Conservation (phyloP, 2,113 vertebrate species). For the Calidris pygmaea region DNA sequence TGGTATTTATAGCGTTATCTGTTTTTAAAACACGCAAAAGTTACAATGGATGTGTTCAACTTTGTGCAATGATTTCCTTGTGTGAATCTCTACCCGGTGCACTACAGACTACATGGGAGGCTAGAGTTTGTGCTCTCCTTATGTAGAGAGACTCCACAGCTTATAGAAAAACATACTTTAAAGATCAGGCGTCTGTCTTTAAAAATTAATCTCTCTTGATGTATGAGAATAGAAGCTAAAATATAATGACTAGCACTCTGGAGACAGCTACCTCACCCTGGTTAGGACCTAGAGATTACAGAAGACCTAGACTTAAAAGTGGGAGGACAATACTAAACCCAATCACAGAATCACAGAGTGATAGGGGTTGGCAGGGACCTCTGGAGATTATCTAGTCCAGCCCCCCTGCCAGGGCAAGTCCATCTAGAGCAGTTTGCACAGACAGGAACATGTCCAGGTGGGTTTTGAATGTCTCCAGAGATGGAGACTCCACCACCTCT, state of each 20-base stretch:
- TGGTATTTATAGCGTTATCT: background rate
- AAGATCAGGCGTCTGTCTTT: background rate
- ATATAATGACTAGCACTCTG: background rate
- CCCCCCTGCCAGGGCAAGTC: too few relatives aligned
- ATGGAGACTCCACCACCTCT: too few relatives aligned
- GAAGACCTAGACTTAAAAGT: background rate
- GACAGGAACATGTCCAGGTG: too few relatives aligned
- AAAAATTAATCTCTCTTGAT: background rate
- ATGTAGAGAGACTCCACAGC: background rate
- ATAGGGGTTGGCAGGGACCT: too few relatives aligned
- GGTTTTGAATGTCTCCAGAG: too few relatives aligned
- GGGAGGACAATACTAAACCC: background rate
- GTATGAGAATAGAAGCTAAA: background rate
- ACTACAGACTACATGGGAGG: background rate
- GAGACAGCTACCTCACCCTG: background rate
- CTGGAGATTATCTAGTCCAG: too few relatives aligned
- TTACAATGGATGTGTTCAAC: background rate
- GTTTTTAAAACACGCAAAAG: background rate
- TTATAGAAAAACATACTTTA: background rate
- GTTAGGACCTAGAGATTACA: background rate
- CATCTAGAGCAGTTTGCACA: too few relatives aligned
- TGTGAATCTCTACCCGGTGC: background rate
- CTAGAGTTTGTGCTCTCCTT: too few relatives aligned
- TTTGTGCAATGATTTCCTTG: background rate
- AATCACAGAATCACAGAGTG: too few relatives aligned